Evolutionary conservation across 2,797 vertebrate genomes (phyloP).

Genomic region (Alfaro cultratus): DNA sequence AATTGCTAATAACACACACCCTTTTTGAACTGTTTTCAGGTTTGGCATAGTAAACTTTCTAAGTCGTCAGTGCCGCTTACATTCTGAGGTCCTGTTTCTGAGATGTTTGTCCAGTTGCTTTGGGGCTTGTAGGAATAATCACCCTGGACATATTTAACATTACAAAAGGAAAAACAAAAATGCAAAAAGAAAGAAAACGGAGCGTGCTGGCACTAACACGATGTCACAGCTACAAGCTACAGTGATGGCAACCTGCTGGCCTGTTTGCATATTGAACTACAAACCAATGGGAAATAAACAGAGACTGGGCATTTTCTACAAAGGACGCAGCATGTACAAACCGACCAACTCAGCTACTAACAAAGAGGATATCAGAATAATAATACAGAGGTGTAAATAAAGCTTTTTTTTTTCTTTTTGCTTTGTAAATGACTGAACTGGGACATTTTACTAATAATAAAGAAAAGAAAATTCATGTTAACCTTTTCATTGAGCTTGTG

Average conservation of each 20-base stretch:
- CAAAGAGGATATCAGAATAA: slow-evolving; percentile 83
- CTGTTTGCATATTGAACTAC: slow-evolving; percentile 90
- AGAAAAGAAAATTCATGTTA: slow-evolving; percentile 85
- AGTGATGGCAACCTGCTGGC: slow-evolving; percentile 87
- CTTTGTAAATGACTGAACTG: slow-evolving; percentile 93
- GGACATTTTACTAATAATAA: slow-evolving; percentile 80
- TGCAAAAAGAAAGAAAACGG: slow-evolving; percentile 68
- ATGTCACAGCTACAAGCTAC: slow-evolving; percentile 85
- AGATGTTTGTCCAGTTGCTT: slow-evolving; percentile 95
- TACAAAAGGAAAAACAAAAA: slow-evolving; percentile 41
- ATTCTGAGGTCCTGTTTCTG: slow-evolving; percentile 98
- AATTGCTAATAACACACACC: slow-evolving; percentile 83
- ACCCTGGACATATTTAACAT: slow-evolving; percentile 88
- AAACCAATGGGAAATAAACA: slow-evolving; percentile 69
- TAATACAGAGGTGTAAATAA: slow-evolving; percentile 93
- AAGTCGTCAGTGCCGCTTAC: slow-evolving; percentile 95
- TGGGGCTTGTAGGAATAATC: slow-evolving; percentile 93
- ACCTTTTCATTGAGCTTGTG: slow-evolving; percentile 90
- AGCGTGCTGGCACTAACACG: slow-evolving; percentile 95
- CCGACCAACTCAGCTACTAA: slow-evolving; percentile 87
- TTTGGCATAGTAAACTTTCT: slow-evolving; percentile 96
- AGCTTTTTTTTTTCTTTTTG: slow-evolving; percentile 82
- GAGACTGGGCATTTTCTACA: slow-evolving; percentile 78
- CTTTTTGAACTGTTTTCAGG: slow-evolving; percentile 99
- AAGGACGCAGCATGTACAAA: slow-evolving; percentile 86